A percentile compares a stretch with the other conserved stretches of the same genome.
Conservation (phyloP, 2,888 invertebrate species). For the Caenorhabditis sinica region DNA sequence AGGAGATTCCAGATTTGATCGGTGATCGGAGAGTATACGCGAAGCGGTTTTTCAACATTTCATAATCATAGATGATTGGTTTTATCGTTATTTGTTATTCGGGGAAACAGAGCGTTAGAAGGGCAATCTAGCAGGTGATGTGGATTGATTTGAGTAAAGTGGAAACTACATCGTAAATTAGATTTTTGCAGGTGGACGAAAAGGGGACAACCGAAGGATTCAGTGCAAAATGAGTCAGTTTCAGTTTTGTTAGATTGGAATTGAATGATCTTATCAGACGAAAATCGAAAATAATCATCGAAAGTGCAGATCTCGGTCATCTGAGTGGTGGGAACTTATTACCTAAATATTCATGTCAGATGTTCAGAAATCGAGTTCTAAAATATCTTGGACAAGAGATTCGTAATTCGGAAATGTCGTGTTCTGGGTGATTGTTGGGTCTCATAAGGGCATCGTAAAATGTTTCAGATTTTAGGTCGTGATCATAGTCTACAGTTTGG, state of each 20-base stretch:
- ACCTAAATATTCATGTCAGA: neutral
- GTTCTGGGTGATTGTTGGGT: too few species aligned
- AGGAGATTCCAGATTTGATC: conserved; percentile 21
- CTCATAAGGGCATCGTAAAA: too few species aligned
- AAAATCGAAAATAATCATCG: neutral
- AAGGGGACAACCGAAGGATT: too few species aligned
- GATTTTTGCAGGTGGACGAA: conserved; percentile 14
- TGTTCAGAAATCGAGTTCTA: too few species aligned
- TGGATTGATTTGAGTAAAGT: conserved; percentile 10
- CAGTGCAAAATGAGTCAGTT: conserved; percentile 32
- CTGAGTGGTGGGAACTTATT: neutral
- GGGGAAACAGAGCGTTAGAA: conserved; percentile 12
- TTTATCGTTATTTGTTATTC: conserved; percentile 10
- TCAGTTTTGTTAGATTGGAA: neutral
- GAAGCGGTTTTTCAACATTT: conserved; percentile 44
- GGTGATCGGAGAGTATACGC: conserved; percentile 50
- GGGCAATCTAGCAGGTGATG: conserved; percentile 37
- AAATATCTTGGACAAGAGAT: too few species aligned
- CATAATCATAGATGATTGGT: conserved; percentile 43
- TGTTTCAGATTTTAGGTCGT: too few species aligned
- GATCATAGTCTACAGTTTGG: too few species aligned
- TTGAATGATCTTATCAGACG: neutral
- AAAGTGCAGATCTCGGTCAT: neutral
- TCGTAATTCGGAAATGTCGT: too few species aligned
- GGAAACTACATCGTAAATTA: conserved; percentile 8